Percentiles rank a stretch among this genome's conserved stretches.
These are phyloP conservation scores for Chelonus formosanus DNA, from an alignment of 2,888 invertebrate genomes.

Conservation along the genomic window DNA sequence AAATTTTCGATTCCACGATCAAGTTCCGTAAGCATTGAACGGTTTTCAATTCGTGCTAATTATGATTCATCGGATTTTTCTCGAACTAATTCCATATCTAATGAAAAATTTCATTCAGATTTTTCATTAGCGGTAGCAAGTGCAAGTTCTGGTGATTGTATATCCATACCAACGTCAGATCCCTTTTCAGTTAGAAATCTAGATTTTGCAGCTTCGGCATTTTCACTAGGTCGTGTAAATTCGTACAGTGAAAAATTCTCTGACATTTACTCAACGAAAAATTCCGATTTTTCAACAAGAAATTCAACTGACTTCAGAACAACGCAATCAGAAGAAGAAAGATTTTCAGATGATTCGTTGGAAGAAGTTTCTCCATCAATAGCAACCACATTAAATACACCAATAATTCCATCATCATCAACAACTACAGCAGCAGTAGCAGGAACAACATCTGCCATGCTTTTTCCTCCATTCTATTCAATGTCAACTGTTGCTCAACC, in stretches of 20 bases:
- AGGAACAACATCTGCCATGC: constrained; percentile 63
- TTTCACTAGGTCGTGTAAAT: constrained; percentile 56
- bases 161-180: constrained; percentile 60
- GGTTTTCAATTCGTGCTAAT: constrained; percentile 61
- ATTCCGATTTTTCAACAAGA: constrained; percentile 60
- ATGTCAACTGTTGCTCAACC: neutral
- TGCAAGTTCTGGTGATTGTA: constrained; percentile 62
- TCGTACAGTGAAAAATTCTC: constrained; percentile 58
- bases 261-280: constrained; percentile 59
- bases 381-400: constrained; percentile 74
- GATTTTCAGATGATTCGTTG: constrained; percentile 85
- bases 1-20: constrained; percentile 61
- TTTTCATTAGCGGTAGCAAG: constrained; percentile 62
- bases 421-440: constrained; percentile 59
- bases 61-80: constrained; percentile 63
- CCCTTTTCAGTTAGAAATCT: constrained; percentile 60
- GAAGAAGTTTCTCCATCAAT: constrained; percentile 72
- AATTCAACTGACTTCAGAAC: constrained; percentile 61
- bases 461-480: neutral
- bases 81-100: constrained; percentile 61
- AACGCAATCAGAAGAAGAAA: constrained; percentile 68
- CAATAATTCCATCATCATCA: constrained; percentile 71
- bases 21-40: constrained; percentile 60
- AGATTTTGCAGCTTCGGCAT: constrained; percentile 56
- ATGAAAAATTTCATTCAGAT: constrained; percentile 62